A percentile compares a stretch with the other conserved stretches of the same genome.
phyloP scores from a whole-genome alignment of 2,797 vertebrate genomes.

The Salarias fasciatus region DNA sequence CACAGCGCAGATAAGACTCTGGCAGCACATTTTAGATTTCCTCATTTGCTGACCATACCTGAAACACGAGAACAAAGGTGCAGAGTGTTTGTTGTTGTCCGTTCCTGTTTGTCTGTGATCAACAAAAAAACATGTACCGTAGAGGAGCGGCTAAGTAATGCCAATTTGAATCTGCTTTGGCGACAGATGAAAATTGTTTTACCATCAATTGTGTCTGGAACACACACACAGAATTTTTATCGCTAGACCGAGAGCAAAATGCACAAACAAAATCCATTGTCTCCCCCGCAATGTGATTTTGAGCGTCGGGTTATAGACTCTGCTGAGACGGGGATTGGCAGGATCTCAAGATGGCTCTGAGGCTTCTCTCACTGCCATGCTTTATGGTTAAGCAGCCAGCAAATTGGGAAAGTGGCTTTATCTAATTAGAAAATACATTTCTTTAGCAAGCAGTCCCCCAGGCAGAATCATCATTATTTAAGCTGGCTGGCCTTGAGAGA shows the following conservation, averaged over 20 bases:
- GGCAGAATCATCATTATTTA: constrained; percentile 84
- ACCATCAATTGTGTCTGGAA: constrained; percentile 51
- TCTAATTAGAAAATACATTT: constrained; percentile 85
- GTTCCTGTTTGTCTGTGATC: constrained; percentile 42
- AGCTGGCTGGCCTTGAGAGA: constrained; percentile 78
- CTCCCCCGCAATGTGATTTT: constrained; percentile 66
- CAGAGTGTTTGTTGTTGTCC: constrained; percentile 28
- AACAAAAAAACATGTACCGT: constrained; percentile 39
- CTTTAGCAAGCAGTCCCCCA: constrained; percentile 77
- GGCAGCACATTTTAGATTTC: neutral
- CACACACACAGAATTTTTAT: constrained; percentile 44
- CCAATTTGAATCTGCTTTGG: constrained; percentile 50
- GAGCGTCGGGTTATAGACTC: constrained; percentile 61
- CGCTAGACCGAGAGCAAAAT: constrained; percentile 40
- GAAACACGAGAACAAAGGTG: constrained; percentile 4
- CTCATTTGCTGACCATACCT: neutral
- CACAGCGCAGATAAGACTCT: neutral
- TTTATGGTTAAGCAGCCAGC: constrained; percentile 83
- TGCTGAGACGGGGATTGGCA: constrained; percentile 68
- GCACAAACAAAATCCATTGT: constrained; percentile 64
- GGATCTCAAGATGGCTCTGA: constrained; percentile 72
- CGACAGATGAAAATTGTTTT: constrained; percentile 49
- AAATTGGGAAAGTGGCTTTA: constrained; percentile 84
- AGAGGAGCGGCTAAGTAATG: constrained; percentile 40
- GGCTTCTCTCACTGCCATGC: constrained; percentile 74